Evolutionary conservation across 2,797 vertebrate species (phyloP), one percentile per base, ranked within the genome.

Genomic region (Thalassophryne amazonica): DNA sequence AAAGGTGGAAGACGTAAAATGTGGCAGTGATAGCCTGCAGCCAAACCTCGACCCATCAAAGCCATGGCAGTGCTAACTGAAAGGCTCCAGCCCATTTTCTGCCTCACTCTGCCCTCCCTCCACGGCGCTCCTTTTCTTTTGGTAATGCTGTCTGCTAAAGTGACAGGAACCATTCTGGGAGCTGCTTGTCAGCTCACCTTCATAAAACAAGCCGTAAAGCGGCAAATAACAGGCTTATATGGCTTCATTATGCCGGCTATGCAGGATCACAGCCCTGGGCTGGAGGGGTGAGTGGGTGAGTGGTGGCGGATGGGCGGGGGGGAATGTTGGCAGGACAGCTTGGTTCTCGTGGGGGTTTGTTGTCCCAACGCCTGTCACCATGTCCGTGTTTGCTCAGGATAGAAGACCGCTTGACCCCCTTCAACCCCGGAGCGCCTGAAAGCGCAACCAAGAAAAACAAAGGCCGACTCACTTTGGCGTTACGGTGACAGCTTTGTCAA

Each of bases 41-140:
- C 93, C 91, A 91, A 88, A 91, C 90, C 92, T 73, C 82, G 72
- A 50, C 86, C 94, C 93, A 94, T 95, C 93, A 97, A 98, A 98
- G 93, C 88, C 79, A 43, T 60, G 78, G 15, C 79, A 88, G 70
- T 69, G 63, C 83, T 64, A 33, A 52, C 49, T 87, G 90, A 91
- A 88, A 87, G 88, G 83, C 76, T 84, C 61, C 64, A 55, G 84
- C 47, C 38, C 57, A 73, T 85, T 78, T 89, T 90, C 89, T 80
- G 67, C 69, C 86, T 87, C 87, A 87, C 85, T 71, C 82, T 79
- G 48, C 73, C 81, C 82, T 78, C 79, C 86, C 71, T 75, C 81
- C 67, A 59, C 69, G 51, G 14, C 3, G 23, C 56, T 79, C 65
- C 91, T 90, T 92, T 92, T 93, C 91, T 92, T 88, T 92, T 90